Conservation (phyloP, 2,888 invertebrate species). For the Heliconius cydno region DNA sequence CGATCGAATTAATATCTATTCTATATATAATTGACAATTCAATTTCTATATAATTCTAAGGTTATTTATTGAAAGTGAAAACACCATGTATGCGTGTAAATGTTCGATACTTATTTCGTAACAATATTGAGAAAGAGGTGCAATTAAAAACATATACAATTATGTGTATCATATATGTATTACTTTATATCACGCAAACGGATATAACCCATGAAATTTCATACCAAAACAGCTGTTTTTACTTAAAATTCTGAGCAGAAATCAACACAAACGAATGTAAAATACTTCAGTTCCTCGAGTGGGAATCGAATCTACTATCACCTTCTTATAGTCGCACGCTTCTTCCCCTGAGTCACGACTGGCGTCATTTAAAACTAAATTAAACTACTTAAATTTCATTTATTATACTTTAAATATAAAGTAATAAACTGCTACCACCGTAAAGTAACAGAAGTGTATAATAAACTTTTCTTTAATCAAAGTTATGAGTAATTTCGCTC, state of each 20-base stretch:
- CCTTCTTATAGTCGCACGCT: neutral
- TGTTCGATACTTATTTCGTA: neutral
- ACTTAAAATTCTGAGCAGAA: no score
- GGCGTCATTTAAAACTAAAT: no score
- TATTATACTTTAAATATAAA: no score
- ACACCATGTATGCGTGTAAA: neutral
- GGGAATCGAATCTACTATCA: neutral
- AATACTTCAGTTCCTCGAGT: neutral
- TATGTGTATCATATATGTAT: no score
- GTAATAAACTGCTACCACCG: no score
- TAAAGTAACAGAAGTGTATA: no score
- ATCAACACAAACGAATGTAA: neutral
- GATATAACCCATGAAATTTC: neutral
- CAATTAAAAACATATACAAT: neutral
- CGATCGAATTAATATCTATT: neutral
- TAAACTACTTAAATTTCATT: no score
- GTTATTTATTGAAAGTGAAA: slow-evolving; percentile 21
- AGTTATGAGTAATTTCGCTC: no score
- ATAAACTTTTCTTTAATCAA: no score
- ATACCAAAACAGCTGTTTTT: neutral
- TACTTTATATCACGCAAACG: neutral
- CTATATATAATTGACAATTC: no score
- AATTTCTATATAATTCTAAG: neutral
- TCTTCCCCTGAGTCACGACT: no score
- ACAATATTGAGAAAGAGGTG: neutral